phyloP scores from a whole-genome alignment of 2,888 invertebrate genomes.

The Norana najaformis region DNA sequence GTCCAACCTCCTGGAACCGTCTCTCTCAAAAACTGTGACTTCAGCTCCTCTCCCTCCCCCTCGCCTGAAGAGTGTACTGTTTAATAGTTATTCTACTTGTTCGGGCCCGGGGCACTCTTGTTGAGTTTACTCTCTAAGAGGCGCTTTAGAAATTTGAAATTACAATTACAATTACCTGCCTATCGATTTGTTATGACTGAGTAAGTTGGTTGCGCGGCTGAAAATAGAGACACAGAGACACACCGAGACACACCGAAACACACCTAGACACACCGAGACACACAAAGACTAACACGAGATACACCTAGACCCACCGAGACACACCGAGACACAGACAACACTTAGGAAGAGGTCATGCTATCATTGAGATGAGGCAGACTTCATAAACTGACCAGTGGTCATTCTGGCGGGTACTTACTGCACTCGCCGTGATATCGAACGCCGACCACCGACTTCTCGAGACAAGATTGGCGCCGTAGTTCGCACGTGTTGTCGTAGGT shows the following conservation, averaged over 20 bases:
- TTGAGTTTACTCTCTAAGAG: no score
- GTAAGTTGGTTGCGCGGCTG: no score
- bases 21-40: no score
- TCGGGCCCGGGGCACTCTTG: no score
- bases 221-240: background rate
- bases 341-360: background rate
- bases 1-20: no score
- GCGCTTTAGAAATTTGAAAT: no score
- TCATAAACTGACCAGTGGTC: background rate
- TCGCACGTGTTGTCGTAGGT: conserved; percentile 86
- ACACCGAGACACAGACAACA: background rate
- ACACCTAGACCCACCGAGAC: background rate
- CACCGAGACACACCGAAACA: background rate
- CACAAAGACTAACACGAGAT: background rate
- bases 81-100: no score
- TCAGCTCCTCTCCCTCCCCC: no score
- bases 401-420: conserved; percentile 68
- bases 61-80: no score
- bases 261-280: background rate
- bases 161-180: no score
- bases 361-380: no score
- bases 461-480: conserved; percentile 73
- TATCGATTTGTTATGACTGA: no score
- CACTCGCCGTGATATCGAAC: conserved; percentile 82
- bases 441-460: conserved; percentile 73